Evolutionary conservation across 2,888 invertebrate species (phyloP), one percentile per base, ranked within the genome.

Genomic region (Xestia ashworthii): DNA sequence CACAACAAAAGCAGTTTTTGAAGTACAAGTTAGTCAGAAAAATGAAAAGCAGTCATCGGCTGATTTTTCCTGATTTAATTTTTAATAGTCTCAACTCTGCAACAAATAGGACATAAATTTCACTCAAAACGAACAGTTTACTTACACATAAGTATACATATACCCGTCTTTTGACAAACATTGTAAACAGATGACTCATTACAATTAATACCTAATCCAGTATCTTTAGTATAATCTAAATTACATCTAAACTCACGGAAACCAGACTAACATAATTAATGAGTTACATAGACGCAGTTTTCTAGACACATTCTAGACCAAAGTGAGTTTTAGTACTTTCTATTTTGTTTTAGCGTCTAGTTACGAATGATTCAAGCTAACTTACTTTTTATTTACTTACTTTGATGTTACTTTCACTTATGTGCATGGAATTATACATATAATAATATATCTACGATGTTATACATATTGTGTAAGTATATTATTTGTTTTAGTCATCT

Each of bases 251-350:
- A 73, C 65, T 65, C 32, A 41, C 22, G 16, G 48, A 46, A 71
- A 46, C 44, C 73, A 84, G 8, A 53, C 19, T 53, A 41, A n/a
- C 11, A 58, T 65, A 25, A 25, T 50, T 44, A 74, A 81, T 69
- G 64, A 58, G 74, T 19, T 70, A 60, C 65, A 48, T 46, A 6
- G 62, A 50, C 38, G 46, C 41, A 65, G 58, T 69, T 71, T 78
- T 55, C 68, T 55, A 81, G 74, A 80, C 55, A 65, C 64, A 64
- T 80, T 81, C 79, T 81, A 80, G 68, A 75, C 64, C 44, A 25
- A 3, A 53, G 32, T 68, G 5, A 48, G 38, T 55, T 44, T 72
- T 25, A 16, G 19, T 19, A 83, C 82, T 82, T 82, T 82, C 82
- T 80, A 71, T 69, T 84, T 74, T 38, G 46, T 82, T 68, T 58